Base-by-base conservation (phyloP, 2,888 invertebrate species). In the Mythimna loreyi region DNA sequence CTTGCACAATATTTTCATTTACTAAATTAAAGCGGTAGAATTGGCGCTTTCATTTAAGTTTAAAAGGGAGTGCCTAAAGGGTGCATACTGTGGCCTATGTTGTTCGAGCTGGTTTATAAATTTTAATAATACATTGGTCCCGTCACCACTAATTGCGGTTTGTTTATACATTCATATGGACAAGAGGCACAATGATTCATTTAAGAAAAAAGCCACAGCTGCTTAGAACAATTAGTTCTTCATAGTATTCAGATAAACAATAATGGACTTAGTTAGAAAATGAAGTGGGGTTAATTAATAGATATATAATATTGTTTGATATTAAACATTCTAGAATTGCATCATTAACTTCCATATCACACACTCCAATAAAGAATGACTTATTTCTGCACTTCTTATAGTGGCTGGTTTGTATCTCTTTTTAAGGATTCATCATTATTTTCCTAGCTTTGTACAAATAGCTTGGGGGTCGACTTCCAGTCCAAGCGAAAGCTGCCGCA, bases 231-330 rank as follows among this genome's bases (percentile, higher is more conserved):
- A 74, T 53, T 13, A 45, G 45, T 74, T 50, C 23, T 69, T 69
- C 75, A 65, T 36, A 36, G 52, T 45, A 45, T 65, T 36, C 16
- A 74, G 52, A 53, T 65, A 75, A 50, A 36, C 43, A 45, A 64
- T 33, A 33, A 13, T 63, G n/a, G 3, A 52, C 33, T 33, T 63
- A 1, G 11, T 45, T 33, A 45, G 16, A 64, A 52, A 43, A 64
- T 36, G 6, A 52, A 1, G 28, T 6, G 0, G n/a, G 11, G 11
- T 40, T 8, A 19, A 7, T 16, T 30, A 40, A 47, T n/a, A n/a
- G n/a, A n/a, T n/a, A 0, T 21, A 33, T 45, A 36, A 9, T 5
- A 19, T 9, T 19, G 19, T 28, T 7, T 9, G 11, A 19, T 47
- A 47, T n/a, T 8, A 1, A 9, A 43, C 8, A 0, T 70, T 25